Evolutionary conservation across 2,888 invertebrate species (phyloP), one percentile per base, ranked within the genome.

Genomic region (Parnassius smintheus): DNA sequence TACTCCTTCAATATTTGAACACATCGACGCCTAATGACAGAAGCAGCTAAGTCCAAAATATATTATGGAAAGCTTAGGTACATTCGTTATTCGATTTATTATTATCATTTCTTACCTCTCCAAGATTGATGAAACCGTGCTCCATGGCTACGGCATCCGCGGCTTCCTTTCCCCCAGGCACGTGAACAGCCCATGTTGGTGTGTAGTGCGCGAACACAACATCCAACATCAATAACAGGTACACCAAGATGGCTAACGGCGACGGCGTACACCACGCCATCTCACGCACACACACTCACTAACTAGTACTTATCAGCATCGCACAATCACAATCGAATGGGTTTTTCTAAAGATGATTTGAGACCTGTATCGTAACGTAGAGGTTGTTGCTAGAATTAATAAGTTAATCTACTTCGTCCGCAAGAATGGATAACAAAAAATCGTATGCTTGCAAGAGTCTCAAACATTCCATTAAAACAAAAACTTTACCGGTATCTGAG

Each of bases 111-210:
- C 94, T 94, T 87, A 97, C 97, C 96, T 96, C 94, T 93, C 96
- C 96, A 86, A 95, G 93, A 91, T 96, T 96, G 86, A 93, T 89
- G 93, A 96, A 97, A 74, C 96, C 97, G 86, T 97, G 95, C 80
- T 96, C 96, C 69, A 81, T 84, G 63, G 98, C 97, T 53, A 98
- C 95, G 50, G 92, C 90, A 76, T 95, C 94, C 51, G 96, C 97
- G 62, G 94, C 92, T 50, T 92, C 88, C 70, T 93, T 93, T 61
- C 94, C 94, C 66, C 94, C 95, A 25, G 94, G 94, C 77, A 97
- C 94, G 80, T 96, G 95, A 65, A 97, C 95, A 67, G 97, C 97
- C 96, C 96, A 97, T 85, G 96, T 96, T 83, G 96, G 95, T 68
- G 96, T 95, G 83, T 94, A 97, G 80, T 95, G 94, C 59, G 85